Evolutionary conservation across 2,113 vertebrate genomes (phyloP).

Genomic region (Ailurus styani): DNA sequence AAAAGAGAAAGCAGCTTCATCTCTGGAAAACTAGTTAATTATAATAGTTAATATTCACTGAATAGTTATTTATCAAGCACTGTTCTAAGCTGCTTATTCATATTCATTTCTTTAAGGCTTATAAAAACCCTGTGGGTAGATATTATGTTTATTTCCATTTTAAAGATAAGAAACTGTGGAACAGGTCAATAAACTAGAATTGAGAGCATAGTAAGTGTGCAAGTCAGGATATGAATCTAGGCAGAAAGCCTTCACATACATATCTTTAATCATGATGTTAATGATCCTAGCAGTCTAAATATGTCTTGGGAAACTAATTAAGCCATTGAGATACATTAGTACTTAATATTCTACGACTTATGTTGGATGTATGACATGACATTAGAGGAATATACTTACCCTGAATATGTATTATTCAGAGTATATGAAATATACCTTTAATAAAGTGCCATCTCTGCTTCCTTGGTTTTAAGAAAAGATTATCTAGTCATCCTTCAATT

Average conservation of each 20-base stretch:
- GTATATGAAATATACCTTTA: conserved; percentile 8
- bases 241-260: not conserved
- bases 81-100: not conserved
- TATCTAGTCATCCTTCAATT: conserved; percentile 48
- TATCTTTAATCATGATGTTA: not conserved
- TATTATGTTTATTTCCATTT: not conserved
- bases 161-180: conserved; percentile 18
- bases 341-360: not conserved
- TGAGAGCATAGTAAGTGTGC: not conserved
- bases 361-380: not conserved
- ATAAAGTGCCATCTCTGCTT: conserved; percentile 31
- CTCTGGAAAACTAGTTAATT: not conserved
- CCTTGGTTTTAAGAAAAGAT: conserved; percentile 40
- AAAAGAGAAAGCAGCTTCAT: not conserved
- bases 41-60: not conserved
- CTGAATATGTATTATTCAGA: not conserved
- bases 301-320: not conserved
- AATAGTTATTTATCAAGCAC: not conserved
- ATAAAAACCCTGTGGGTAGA: not conserved
- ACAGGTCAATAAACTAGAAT: not conserved
- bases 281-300: not conserved
- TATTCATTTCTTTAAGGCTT: conserved; percentile 28
- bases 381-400: not conserved
- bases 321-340: not conserved
- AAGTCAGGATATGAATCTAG: not conserved